Evolutionary conservation across 2,797 vertebrate species (phyloP), one percentile per base, ranked within the genome.

Genomic region (Chaunax sp.): DNA sequence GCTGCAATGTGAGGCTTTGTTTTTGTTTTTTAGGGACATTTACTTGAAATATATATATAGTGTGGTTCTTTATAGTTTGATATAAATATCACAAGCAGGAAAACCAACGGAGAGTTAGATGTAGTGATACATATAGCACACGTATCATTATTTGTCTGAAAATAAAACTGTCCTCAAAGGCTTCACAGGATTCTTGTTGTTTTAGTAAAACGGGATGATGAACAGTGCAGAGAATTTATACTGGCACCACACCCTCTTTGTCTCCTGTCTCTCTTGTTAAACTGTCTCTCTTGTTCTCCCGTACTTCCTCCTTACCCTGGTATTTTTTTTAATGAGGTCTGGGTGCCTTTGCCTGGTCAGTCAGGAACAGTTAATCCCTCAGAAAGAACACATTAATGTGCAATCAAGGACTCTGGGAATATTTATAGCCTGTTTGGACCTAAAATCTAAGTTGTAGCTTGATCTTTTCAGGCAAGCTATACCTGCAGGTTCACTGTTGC

Each of bases 241-340:
- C 56, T 45, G 57, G 50, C 65, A 33, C 84, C 76, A 68, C 85
- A 65, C 83, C 84, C 75, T 82, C 61, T 76, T 51, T 60, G 82
- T 84, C 84, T 87, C 76, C 78, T 50, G 70, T 75, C 73, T 83
- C 72, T 64, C 85, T 88, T 80, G 78, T 89, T 84, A 86, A 89
- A 87, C 63, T 69, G 80, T 80, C 79, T 82, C 73, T 60, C 65
- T 77, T 69, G 52, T 70, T 77, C 72, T 74, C 62, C 41, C 30
- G 64, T 45, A 49, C 65, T 73, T 71, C 47, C 69, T 63, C 62
- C 51, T 23, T 46, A 50, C 44, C 10, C 45, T 20, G 12, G 30
- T 40, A 60, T 18, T 51, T 70, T 22, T 54, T 88, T 88, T 86
- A 85, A 89, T 50, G 78, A 90, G 87, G 64, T 79, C 80, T 88